Percentiles rank a stretch among this genome's conserved stretches.
Conservation (phyloP, 2,113 vertebrate species). For the Theristicus caerulescens region DNA sequence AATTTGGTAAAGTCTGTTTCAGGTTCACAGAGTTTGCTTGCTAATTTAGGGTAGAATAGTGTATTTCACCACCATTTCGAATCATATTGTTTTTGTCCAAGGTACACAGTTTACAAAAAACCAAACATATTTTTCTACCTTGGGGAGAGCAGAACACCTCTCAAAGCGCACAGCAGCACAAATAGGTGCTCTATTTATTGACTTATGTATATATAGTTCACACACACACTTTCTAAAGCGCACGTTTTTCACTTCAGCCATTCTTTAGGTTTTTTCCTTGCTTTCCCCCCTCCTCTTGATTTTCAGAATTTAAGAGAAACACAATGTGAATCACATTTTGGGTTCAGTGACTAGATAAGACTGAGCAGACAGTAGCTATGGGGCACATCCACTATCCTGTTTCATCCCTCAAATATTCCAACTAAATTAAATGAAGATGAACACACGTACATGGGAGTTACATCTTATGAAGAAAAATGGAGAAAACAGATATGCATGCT, state of each 20-base stretch:
- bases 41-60: slow-evolving; percentile 24
- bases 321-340: background rate
- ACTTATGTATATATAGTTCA: background rate
- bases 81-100: background rate
- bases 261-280: background rate
- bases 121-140: background rate
- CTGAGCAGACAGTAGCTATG: background rate
- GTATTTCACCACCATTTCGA: background rate
- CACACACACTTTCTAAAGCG: background rate
- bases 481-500: background rate
- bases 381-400: background rate
- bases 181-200: background rate
- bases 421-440: background rate
- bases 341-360: background rate
- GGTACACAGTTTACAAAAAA: background rate
- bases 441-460: background rate
- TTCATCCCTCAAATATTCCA: background rate
- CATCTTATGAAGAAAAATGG: background rate
- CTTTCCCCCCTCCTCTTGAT: background rate
- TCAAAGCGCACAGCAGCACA: background rate
- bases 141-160: background rate
- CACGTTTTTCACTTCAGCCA: background rate
- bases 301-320: background rate
- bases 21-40: background rate
- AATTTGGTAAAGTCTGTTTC: background rate